Evolutionary conservation across 2,113 vertebrate genomes (phyloP).

Genomic region (Cichladusa arquata): DNA sequence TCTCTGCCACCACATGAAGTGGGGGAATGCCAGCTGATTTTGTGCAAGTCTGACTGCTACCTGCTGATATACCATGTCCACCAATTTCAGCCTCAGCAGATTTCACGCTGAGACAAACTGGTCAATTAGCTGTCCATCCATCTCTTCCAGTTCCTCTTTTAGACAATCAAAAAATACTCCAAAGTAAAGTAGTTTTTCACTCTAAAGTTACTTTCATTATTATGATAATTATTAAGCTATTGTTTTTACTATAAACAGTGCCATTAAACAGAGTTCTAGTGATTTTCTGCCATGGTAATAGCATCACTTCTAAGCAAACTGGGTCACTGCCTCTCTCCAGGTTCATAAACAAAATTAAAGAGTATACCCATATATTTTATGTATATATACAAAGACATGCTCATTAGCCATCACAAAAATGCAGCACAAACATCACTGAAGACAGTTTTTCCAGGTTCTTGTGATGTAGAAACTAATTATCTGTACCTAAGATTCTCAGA

Average conservation of each 20-base stretch:
- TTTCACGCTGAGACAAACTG: not conserved
- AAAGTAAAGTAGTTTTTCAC: not conserved
- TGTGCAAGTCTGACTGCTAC: not conserved
- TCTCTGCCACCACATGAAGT: rapidly evolving
- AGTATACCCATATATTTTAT: constrained; percentile 26
- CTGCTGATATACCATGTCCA: not conserved
- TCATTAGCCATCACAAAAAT: constrained; percentile 47
- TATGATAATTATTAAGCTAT: not conserved
- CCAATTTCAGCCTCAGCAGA: not conserved
- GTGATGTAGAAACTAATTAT: constrained; percentile 40
- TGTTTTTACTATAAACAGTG: not conserved
- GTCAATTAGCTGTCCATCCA: not conserved
- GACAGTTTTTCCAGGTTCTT: constrained; percentile 33
- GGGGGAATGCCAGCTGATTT: not conserved
- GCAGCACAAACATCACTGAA: constrained; percentile 2
- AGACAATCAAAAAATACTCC: not conserved
- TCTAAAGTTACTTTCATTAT: not conserved
- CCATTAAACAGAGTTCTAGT: not conserved
- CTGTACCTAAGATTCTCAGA: not conserved
- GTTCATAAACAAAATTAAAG: constrained; percentile 56
- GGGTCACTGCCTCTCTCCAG: constrained; percentile 14
- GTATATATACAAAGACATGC: constrained; percentile 28
- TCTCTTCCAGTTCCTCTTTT: not conserved
- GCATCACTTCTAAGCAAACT: constrained; percentile 21
- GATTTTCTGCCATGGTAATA: not conserved